Evolutionary conservation across 2,797 vertebrate genomes (phyloP).

Genomic region (Loris lydekkerianus): DNA sequence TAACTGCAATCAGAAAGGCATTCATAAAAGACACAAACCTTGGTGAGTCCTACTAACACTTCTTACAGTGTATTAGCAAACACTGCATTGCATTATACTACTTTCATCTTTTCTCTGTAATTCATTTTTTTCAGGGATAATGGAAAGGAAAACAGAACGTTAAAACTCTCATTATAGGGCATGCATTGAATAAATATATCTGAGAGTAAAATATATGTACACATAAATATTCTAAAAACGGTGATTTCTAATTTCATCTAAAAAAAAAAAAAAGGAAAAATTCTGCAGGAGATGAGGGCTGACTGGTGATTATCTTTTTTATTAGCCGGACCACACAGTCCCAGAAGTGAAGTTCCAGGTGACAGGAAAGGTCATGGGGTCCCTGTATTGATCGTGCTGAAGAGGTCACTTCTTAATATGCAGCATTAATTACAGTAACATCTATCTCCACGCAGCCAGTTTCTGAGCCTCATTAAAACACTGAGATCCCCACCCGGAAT

Average conservation of each 20-base stretch:
- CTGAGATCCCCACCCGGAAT: conserved; percentile 18
- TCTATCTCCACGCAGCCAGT: not conserved
- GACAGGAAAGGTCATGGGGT: conserved; percentile 55
- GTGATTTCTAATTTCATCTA: conserved; percentile 70
- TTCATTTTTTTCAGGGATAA: conserved; percentile 78
- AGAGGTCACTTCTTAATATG: conserved; percentile 51
- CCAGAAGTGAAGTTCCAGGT: conserved; percentile 56
- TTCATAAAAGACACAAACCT: conserved; percentile 53
- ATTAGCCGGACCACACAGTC: conserved; percentile 35
- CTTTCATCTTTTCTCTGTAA: conserved; percentile 69
- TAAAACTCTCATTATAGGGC: conserved; percentile 66
- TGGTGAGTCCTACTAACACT: conserved; percentile 10
- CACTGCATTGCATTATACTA: not conserved
- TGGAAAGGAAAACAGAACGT: conserved; percentile 74
- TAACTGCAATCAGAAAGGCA: conserved; percentile 59
- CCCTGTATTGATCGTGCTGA: not conserved
- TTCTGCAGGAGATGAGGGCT: conserved; percentile 6
- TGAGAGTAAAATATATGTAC: conserved; percentile 19
- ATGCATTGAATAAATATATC: conserved; percentile 61
- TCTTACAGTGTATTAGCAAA: conserved; percentile 63
- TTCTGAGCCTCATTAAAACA: conserved; percentile 63
- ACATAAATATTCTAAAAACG: conserved; percentile 60
- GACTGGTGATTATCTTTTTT: conserved; percentile 42
- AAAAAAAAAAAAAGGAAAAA: conserved; percentile 19
- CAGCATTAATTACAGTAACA: conserved; percentile 44